Base-by-base conservation (phyloP, 2,888 invertebrate genomes). In the Fragum whitleyi region DNA sequence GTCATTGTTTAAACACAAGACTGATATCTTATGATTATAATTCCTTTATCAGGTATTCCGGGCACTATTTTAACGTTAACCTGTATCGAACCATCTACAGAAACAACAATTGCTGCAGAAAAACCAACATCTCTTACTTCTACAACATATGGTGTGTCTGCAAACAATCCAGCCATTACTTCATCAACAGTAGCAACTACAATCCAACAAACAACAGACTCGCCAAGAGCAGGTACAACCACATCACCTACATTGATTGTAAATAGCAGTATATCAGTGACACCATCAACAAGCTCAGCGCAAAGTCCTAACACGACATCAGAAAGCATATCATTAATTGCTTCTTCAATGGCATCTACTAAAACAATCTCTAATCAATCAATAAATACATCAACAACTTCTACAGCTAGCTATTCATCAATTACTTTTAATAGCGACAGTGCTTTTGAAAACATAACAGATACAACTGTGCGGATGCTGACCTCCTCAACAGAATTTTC, bases 11-110 rank as follows among this genome's bases (percentile, higher is more conserved):
- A n/a, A n/a, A n/a, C n/a, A n/a, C n/a, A n/a, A n/a, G n/a, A n/a
- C n/a, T n/a, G n/a, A n/a, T n/a, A n/a, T n/a, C n/a, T n/a, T n/a
- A n/a, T n/a, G n/a, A n/a, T n/a, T n/a, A 9, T 36, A 36, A 6
- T 36, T 36, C 3, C 9, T 47, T 51, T 73, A 51, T 9, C 73
- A 73, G 73, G 51, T 21, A 21, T n/a, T n/a, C 14, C 73, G 9
- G 65, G 51, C n/a, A 21, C 61, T 9, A 42, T 42, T 29, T 21
- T 73, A 11, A 42, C 32, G 14, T 62, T 73, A 47, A 53, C 73
- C 19, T 73, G 73, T 21, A 3, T 14, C 39, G 65, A 32, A 36
- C 65, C 65, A 2, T 32, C 62, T 5, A 7, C 21, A 14, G 62
- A 14, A 1, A 62, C 28, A 36, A 36, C 32, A 3, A 9, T 36